Evolutionary conservation across 2,888 invertebrate genomes (phyloP), one percentile per base, ranked within the genome.

Genomic region (Priocnemis perturbator): DNA sequence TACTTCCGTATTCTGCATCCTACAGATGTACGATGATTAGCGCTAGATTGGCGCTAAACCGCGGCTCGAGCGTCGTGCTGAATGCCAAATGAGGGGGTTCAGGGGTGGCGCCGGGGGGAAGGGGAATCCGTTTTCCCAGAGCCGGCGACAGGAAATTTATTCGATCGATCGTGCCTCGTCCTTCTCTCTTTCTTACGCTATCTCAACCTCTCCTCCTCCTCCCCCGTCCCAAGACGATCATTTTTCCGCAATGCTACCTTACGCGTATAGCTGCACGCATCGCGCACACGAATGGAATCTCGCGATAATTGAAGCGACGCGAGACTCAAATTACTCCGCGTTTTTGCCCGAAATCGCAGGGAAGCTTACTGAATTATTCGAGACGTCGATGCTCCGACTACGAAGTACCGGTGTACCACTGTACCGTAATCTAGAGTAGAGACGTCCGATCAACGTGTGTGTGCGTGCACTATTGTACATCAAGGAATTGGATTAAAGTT

Each of bases 11-110:
- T 73, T 69, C 66, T 50, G 63, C 45, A 64, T 72, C 70, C 65
- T 64, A 53, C 60, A 71, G 74, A 77, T 77, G 76, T 69, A 68
- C 69, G 74, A 76, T 71, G 81, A 81, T 79, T 74, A 81, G 75
- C 75, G 67, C 60, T 62, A 60, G 66, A 78, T 72, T 65, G 70
- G 74, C 69, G 69, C 68, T 77, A 73, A 75, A 73, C 68, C 67
- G 70, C 66, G 63, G 56, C 52, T 60, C 63, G 55, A 50, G 48
- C 58, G 47, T 55, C 67, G 67, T 48, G 56, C 48, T 71, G 77
- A 79, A 77, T 78, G 76, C 67, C 60, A 73, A 76, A 76, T 64
- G 76, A 65, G 60, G 64, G 64, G 55, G 37, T 30, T n/a, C 7
- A 21, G 26, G 55, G 55, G 26, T 7, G 14, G 55, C 14, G 11